Base-by-base conservation (phyloP, 2,797 vertebrate species). In the Coilia nasus region DNA sequence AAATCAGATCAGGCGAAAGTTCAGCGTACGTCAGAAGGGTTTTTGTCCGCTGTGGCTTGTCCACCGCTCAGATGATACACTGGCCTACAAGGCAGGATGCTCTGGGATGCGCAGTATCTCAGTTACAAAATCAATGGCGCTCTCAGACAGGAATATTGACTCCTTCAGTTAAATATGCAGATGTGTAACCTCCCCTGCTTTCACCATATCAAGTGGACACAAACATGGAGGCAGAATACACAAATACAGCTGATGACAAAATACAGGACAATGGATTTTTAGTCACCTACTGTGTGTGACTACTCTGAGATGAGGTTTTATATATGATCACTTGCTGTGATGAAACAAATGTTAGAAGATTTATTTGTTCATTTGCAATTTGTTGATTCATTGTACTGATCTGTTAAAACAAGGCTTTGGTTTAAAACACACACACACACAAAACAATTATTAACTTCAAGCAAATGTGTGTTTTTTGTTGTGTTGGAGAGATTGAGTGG, bases 61-160 rank as follows among this genome's bases (percentile, higher is more conserved):
- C 71, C 31, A 78, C 31, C 1, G 17, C 15, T 0, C 71, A 44
- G 15, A 86, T 81, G 85, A 87, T 85, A 85, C 85, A n/a, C 59
- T 86, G 35, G 83, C 23, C 86, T 88, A 85, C 81, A 85, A 50
- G 82, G 82, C 83, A 57, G 80, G 57, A 67, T 87, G 85, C 87
- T 86, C 81, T 60, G n/a, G n/a, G n/a, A n/a, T 67, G 85, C 81
- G 54, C 81, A 89, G 88, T 90, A 81, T 88, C 88, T 89, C 87
- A 87, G 83, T 89, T 90, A 88, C 88, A 85, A 60, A 81, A 89
- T 90, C 88, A 85, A 89, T 89, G 84, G n/a, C 83, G 81, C 86
- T 88, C 86, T 87, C 87, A 87, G 85, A 88, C 87, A 31, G 84
- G 46, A 56, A 35, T 87, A 87, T 90, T 88, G 87, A 88, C 83